A percentile compares a stretch with the other conserved stretches of the same genome.
Conservation (phyloP, 2,113 vertebrate species). For the Anhinga rufa region DNA sequence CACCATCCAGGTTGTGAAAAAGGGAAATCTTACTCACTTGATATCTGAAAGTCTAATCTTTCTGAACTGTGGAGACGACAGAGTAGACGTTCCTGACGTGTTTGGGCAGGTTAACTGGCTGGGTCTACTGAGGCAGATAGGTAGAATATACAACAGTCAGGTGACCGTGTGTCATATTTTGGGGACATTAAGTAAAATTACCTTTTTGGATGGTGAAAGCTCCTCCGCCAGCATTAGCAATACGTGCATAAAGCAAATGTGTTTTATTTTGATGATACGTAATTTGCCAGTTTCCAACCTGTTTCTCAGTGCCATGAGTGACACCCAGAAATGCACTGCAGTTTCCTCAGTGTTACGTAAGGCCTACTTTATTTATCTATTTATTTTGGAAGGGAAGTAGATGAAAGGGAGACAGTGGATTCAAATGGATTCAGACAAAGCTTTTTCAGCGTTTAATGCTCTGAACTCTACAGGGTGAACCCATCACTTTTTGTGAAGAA, state of each 20-base stretch:
- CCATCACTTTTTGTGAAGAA: conserved; percentile 94
- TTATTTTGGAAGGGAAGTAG: background rate
- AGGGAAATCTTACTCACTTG: conserved; percentile 32
- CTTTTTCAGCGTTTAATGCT: background rate
- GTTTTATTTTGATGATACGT: background rate
- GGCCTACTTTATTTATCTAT: background rate
- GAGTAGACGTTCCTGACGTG: background rate
- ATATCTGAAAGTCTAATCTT: background rate
- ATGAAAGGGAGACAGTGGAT: background rate
- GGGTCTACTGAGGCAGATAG: background rate
- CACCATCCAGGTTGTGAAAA: conserved; percentile 40
- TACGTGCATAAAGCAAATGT: background rate
- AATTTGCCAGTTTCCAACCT: background rate
- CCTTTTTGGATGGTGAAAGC: background rate
- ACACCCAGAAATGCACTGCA: background rate
- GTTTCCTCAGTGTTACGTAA: background rate
- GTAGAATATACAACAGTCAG: background rate
- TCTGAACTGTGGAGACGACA: background rate
- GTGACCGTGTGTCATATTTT: background rate
- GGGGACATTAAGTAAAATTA: background rate
- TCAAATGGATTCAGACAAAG: background rate
- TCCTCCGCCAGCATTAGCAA: background rate
- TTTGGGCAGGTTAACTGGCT: background rate
- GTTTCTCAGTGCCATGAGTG: background rate
- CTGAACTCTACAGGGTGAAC: conserved; percentile 80